Base-by-base conservation (phyloP, 2,888 invertebrate genomes). In the Heliconius sara region DNA sequence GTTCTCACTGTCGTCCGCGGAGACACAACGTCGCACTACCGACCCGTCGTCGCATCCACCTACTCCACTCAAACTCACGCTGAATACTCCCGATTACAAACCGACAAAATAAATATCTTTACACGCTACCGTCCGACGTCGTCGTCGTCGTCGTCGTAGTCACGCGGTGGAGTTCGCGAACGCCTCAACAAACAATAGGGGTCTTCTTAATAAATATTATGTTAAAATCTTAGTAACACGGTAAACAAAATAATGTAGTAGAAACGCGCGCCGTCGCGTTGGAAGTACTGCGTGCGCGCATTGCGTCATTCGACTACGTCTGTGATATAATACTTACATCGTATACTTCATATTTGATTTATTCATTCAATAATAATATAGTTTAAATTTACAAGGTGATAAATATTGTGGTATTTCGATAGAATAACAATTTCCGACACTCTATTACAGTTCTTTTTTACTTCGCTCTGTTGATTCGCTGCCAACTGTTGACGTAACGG, bases 1-100 rank as follows among this genome's bases (percentile, higher is more conserved):
- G 70, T 70, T 43, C 43, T 70, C 43, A 70, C n/a, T 87, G 84
- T 86, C 89, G 91, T 88, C 94, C 93, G 92, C 93, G 95, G 94
- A 93, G 92, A 92, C 92, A 93, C 92, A 91, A 93, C 93, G 90
- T 92, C 94, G 93, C 91, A 91, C 92, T 94, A 93, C 92, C 93
- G 91, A 93, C 91, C 88, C 89, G 90, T 91, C 89, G 34, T 34
- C 34, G 34, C 34, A 9, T 39, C 9, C 89, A 87, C 90, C 93
- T 92, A 93, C 90, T 92, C 92, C 92, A 92, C 90, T 87, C 91
- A 90, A 91, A 91, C 92, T 89, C 89, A 92, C 90, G 78, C 43
- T 67, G 85, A 82, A 89, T 88, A 90, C 89, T 88, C 89, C 89
- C 88, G 89, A 89, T 87, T 88, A 89, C 88, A 88, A 90, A 90